Evolutionary conservation across 2,797 vertebrate species (phyloP), one percentile per base, ranked within the genome.

Genomic region (Protonibea diacanthus): DNA sequence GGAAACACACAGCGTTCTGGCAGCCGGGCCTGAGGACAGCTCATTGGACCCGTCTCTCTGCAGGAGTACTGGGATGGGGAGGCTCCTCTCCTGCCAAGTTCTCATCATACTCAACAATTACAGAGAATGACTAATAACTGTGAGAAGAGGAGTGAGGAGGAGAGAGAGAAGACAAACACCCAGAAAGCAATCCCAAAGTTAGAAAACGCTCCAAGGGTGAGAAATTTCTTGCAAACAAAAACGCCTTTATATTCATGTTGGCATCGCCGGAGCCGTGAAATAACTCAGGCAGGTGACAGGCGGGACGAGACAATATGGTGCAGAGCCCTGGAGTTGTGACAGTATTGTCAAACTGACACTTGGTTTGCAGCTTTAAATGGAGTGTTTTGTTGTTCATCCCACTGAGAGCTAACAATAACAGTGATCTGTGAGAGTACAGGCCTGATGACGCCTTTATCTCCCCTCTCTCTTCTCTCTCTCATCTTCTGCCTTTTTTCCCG

Each of bases 71-170:
- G 85, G 74, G 77, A 74, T 4, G 18, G 65, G 48, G 76, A 74
- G 52, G 55, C 71, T 48, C 15, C 15, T 52, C 71, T 69, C 52
- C 82, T 92, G 92, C 92, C 92, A 91, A 86, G 83, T 86, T 79
- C 86, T 90, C 86, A 83, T 88, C 88, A 74, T 59, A 68, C 78
- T 80, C 68, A 64, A 82, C 85, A 76, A 80, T 90, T 82, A 71
- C 71, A 84, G 48, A 61, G 90, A 82, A 87, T 86, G 85, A 87
- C 78, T 90, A 86, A 91, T 83, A 77, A 69, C 65, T 81, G 77
- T 74, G 88, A 87, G 84, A 78, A 52, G 48, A 82, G 52, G 58
- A 52, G 29, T 13, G 75, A 75, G 76, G 23, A 69, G 49, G 55
- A 62, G 63, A 40, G 11, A 2, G 17, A 29, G 25, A 15, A 56